These are phyloP conservation scores for Drosophila dives DNA, from an alignment of 2,888 invertebrate genomes.

Conservation along the genomic window DNA sequence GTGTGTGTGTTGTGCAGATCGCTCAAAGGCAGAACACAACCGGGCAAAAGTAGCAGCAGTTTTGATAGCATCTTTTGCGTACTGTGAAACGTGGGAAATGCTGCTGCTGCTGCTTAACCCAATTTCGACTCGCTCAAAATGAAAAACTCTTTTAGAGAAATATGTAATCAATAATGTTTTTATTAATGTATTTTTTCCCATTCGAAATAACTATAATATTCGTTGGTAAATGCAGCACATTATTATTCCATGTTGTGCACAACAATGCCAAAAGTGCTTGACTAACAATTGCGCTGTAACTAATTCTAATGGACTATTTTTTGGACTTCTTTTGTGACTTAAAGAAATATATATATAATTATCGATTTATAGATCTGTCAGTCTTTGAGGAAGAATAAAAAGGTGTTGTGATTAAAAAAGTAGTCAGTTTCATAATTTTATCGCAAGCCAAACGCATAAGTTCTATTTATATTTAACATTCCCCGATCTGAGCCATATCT, in stretches of 20 bases:
- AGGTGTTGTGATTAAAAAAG: neutral
- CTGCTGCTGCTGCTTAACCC: constrained; percentile 52
- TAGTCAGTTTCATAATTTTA: neutral
- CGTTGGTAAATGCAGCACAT: constrained; percentile 37
- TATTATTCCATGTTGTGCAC: constrained; percentile 49
- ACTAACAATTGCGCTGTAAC: constrained; percentile 12
- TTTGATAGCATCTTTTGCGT: constrained; percentile 39
- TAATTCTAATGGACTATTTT: neutral
- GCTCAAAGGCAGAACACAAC: constrained; percentile 27
- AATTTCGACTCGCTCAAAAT: constrained; percentile 41
- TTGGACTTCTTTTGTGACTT: neutral
- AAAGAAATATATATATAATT: neutral
- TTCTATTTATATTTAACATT: neutral
- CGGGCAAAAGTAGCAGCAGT: constrained; percentile 5
- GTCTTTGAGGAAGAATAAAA: neutral
- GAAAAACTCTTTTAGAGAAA: neutral
- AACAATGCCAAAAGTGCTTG: constrained; percentile 10
- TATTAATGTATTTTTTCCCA: constrained; percentile 1
- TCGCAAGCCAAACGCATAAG: too few relatives aligned
- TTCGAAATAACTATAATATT: constrained; percentile 25
- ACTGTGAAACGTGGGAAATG: constrained; percentile 49
- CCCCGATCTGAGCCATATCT: neutral
- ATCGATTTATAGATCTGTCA: neutral
- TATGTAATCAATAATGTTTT: constrained; percentile 21
- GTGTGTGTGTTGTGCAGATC: constrained; percentile 15